Percentiles rank a stretch among this genome's conserved stretches.
These are phyloP conservation scores for Parapristionchus giblindavisi DNA, from an alignment of 2,888 invertebrate species.

Conservation along the genomic window DNA sequence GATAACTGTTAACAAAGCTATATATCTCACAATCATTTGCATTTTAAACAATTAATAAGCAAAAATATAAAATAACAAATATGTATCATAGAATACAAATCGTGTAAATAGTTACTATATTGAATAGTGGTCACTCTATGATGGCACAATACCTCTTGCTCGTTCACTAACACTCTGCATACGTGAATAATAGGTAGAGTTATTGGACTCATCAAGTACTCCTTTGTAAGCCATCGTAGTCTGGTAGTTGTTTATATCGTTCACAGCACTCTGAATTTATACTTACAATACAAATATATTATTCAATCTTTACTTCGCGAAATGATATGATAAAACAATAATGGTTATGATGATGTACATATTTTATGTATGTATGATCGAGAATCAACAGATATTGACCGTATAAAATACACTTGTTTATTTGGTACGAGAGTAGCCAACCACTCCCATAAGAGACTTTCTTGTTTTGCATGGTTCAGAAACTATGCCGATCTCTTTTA, in stretches of 20 bases:
- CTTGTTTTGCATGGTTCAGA: no score
- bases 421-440: no score
- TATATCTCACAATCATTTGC: background rate
- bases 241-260: constrained; percentile 26
- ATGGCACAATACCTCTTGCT: constrained; percentile 12
- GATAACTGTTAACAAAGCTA: constrained; percentile 9
- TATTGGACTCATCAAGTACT: constrained; percentile 17
- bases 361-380: no score
- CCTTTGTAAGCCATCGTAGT: background rate
- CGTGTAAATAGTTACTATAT: background rate
- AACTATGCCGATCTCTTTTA: no score
- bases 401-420: no score
- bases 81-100: background rate
- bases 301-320: no score
- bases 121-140: background rate
- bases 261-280: constrained; percentile 6
- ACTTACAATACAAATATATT: background rate
- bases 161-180: constrained; percentile 7
- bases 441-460: no score
- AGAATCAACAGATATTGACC: no score
- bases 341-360: background rate
- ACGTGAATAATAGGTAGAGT: constrained; percentile 8
- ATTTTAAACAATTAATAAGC: background rate
- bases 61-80: background rate
- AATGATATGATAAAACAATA: background rate